Evolutionary conservation across 2,113 vertebrate species (phyloP).

Genomic region (Sus scrofa): T2T-Sscrofa CM000813.6:123016001-123016500

Average conservation of each 20-base stretch:
- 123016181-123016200: background rate
- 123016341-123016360: background rate
- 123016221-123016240: constrained; percentile 1
- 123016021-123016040: background rate
- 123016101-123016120: background rate
- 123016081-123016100: background rate
- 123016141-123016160: no score
- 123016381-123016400: background rate
- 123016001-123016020: background rate
- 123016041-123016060: background rate
- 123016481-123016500: background rate
- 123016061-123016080: background rate
- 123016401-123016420: background rate
- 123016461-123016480: constrained; percentile 14
- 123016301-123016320: background rate
- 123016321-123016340: background rate
- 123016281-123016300: background rate
- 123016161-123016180: background rate
- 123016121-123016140: background rate
- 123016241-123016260: background rate
- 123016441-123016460: background rate
- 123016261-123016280: background rate
- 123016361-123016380: background rate
- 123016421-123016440: background rate
- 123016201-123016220: background rate